Evolutionary conservation across 2,888 invertebrate genomes (phyloP), one percentile per base, ranked within the genome.

Genomic region (Noctua fimbriata): DNA sequence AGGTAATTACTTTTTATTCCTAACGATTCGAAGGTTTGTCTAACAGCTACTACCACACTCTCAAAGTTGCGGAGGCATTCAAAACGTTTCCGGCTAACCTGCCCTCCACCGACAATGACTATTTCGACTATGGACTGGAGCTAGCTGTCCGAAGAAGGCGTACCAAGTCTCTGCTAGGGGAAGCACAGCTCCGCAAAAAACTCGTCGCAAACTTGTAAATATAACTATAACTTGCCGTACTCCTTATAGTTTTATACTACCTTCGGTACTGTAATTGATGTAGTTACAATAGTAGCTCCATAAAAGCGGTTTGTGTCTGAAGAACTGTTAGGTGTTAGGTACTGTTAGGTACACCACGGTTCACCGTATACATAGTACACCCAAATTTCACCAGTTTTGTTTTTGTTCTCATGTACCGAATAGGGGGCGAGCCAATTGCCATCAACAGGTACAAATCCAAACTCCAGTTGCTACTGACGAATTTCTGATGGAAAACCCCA

Each of bases 71-170:
- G 49, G 81, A 94, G 47, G 92, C 93, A 3, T 96, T 94, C 84
- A 95, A 95, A 89, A 94, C 93, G 16, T 95, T 96, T 81, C 91
- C 95, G 0, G 89, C 92, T 4, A 89, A 91, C 2, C 81, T 93
- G 36, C 92, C 93, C 41, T 67, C 90, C 1, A 91, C 89, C 73
- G 94, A 94, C 73, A 91, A 89, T 63, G 95, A 97, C 86, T 67
- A 44, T 44, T 67, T 67, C 18, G 67, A 67, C 44, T 94, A 94
- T 78, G 96, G 96, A 1, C 90, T 97, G 16, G 97, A 97, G 87
- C 91, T 97, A 32, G 96, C 97, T 28, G 93, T 97, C 44, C 93
- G 97, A 24, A 92, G 97, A 81, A 94, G 97, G 72, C 92, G 95
- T 58, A 97, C 97, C 24, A 97, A 97, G 88, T 97, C 97, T 1